Conservation (phyloP, 2,797 vertebrate genomes). For the Distichodus sexfasciatus region DNA sequence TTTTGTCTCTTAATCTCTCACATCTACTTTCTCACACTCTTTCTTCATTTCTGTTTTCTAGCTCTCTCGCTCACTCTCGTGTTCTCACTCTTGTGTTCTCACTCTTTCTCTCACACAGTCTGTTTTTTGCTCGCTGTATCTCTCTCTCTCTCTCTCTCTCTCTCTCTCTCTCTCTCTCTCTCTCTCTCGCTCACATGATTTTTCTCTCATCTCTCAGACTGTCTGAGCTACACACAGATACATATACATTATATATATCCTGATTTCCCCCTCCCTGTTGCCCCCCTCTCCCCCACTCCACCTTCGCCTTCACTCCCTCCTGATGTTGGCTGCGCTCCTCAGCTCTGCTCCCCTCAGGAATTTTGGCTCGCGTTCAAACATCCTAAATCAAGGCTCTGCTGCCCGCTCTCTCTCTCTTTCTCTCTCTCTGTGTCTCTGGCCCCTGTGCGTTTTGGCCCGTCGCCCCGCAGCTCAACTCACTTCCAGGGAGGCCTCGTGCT, state of each 20-base stretch:
- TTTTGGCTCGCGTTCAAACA: slow-evolving; percentile 74
- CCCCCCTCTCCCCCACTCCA: slow-evolving; percentile 29
- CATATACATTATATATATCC: slow-evolving; percentile 52
- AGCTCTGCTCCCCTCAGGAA: slow-evolving; percentile 70
- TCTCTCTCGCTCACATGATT: slow-evolving; percentile 23
- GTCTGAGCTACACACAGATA: slow-evolving; percentile 11
- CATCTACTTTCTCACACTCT: too few species aligned
- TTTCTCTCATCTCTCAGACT: slow-evolving; percentile 49
- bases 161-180: not conserved
- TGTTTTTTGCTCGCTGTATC: not conserved
- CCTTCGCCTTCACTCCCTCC: slow-evolving; percentile 37
- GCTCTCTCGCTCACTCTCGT: not conserved
- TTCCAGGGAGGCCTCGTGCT: slow-evolving; percentile 18
- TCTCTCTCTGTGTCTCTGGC: too few species aligned
- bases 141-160: not conserved
- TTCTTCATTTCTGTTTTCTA: not conserved
- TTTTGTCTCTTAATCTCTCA: too few species aligned
- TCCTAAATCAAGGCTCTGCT: slow-evolving; percentile 74
- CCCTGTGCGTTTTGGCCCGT: slow-evolving; percentile 56
- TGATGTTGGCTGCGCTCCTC: slow-evolving; percentile 59
- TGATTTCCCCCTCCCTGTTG: slow-evolving; percentile 15
- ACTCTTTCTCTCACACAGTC: not conserved
- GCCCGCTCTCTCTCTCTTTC: slow-evolving; percentile 55
- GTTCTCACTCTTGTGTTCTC: not conserved
- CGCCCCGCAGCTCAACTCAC: slow-evolving; percentile 65